Conservation (phyloP, 1,140 invertebrate species). For the Dinoponera quadriceps region DNA sequence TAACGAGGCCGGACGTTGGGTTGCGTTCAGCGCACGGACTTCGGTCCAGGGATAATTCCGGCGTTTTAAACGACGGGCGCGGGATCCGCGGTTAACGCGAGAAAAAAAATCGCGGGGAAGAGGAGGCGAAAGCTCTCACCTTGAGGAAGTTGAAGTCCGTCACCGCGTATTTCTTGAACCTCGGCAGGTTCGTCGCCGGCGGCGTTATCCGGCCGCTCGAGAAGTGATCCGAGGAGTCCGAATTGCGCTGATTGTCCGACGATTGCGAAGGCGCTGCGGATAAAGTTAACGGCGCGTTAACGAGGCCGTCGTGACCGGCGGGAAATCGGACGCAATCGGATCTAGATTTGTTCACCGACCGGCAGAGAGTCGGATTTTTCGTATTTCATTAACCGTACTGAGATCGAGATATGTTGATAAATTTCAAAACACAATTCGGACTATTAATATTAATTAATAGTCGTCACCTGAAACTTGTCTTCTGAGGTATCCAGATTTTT, state of each 20-base stretch:
- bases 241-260: conserved; percentile 81
- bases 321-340: too few species aligned
- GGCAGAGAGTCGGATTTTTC: too few species aligned
- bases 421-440: too few species aligned
- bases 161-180: conserved; percentile 95
- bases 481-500: too few species aligned
- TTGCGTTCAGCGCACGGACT: not conserved
- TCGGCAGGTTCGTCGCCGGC: conserved; percentile 93
- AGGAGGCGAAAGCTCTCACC: conserved; percentile 79
- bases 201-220: conserved; percentile 92
- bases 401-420: too few species aligned
- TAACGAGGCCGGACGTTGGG: not conserved
- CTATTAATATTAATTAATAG: too few species aligned
- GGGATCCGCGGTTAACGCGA: too few species aligned
- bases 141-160: conserved; percentile 98
- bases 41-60: not conserved
- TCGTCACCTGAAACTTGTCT: too few species aligned
- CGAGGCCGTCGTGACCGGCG: not conserved
- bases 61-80: too few species aligned
- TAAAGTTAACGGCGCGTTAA: conserved; percentile 15
- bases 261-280: conserved; percentile 82
- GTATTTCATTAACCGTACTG: too few species aligned
- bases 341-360: too few species aligned
- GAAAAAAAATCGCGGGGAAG: too few species aligned
- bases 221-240: conserved; percentile 86